Base-by-base conservation (phyloP, 2,113 vertebrate species). In the Xenopus borealis region DNA sequence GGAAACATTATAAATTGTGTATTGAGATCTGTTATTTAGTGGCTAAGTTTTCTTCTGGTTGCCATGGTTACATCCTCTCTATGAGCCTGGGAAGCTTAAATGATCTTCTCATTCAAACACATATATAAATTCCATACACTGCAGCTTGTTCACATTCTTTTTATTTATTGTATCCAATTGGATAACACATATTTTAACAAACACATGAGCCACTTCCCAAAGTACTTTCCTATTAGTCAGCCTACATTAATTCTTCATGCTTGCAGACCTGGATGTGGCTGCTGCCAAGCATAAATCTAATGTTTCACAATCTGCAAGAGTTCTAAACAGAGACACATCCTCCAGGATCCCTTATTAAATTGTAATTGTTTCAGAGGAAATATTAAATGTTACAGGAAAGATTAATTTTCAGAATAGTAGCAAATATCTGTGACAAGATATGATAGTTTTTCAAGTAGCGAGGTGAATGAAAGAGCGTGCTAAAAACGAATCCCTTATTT, bases 41-140 rank as follows among this genome's bases (percentile, higher is more conserved):
- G 66, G 27, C 66, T 70, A 70, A 82, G 80, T 74, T 81, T 84
- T 82, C 82, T 82, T 62, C 75, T n/a, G 44, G 80, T 86, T 80
- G 59, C 80, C 75, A 80, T 84, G 71, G 82, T 69, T 87, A 87
- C 84, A 84, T 82, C 63, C 66, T 85, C 66, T 79, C 82, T 82
- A 80, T 78, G 80, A 82, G 81, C 62, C 62, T 82, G 72, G 65
- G 74, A 82, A 77, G 68, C 81, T 72, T 0, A 61, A 72, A 75
- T 68, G 74, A 88, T 72, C 66, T 59, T 83, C 80, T 82, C 78
- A 80, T 79, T 81, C 82, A 72, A 88, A 78, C 69, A 68, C 81
- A 80, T 80, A 73, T 83, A 81, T 81, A 83, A 85, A 80, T 80
- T 82, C 79, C 86, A 78, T 78, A 73, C 82, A 68, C 57, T 71